Conservation (phyloP, 1,140 invertebrate species). For the Calycopis cecrops region DNA sequence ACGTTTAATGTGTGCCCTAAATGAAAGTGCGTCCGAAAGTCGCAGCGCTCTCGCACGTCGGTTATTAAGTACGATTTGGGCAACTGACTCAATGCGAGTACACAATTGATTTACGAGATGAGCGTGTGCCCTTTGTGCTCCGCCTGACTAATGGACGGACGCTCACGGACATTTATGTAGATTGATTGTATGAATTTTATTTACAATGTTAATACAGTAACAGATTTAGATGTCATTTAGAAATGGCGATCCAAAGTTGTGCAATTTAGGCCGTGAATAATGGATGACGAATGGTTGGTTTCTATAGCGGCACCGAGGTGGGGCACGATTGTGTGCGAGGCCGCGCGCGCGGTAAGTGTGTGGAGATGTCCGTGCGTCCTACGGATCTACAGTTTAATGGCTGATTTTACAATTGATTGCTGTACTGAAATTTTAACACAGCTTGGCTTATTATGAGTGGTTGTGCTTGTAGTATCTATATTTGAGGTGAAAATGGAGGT, state of each 20-base stretch:
- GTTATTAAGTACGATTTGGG: slow-evolving; percentile 65
- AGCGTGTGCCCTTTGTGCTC: slow-evolving; percentile 73
- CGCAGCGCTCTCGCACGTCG: slow-evolving; percentile 21
- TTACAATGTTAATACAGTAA: slow-evolving; percentile 75
- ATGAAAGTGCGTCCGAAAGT: too few relatives aligned
- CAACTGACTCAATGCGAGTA: slow-evolving; percentile 57
- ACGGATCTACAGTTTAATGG: too few relatives aligned
- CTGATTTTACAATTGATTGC: too few relatives aligned
- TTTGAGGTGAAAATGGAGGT: too few relatives aligned
- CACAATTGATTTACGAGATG: slow-evolving; percentile 72
- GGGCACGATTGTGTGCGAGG: slow-evolving; percentile 38
- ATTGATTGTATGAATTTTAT: slow-evolving; percentile 75
- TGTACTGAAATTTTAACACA: too few relatives aligned
- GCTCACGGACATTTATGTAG: slow-evolving; percentile 74
- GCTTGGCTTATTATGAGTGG: too few relatives aligned
- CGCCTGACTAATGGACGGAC: slow-evolving; percentile 70
- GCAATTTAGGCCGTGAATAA: slow-evolving; percentile 74
- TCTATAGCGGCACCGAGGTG: slow-evolving; percentile 53
- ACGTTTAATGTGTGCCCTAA: too few relatives aligned
- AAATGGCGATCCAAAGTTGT: slow-evolving; percentile 74
- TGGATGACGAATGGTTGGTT: slow-evolving; percentile 69
- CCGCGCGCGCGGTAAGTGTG: not conserved
- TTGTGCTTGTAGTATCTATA: too few relatives aligned
- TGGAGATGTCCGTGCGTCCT: too few relatives aligned
- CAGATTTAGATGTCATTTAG: slow-evolving; percentile 75